Evolutionary conservation across 2,797 vertebrate species (phyloP).

Genomic region (Odontamblyopus rebecca): DNA sequence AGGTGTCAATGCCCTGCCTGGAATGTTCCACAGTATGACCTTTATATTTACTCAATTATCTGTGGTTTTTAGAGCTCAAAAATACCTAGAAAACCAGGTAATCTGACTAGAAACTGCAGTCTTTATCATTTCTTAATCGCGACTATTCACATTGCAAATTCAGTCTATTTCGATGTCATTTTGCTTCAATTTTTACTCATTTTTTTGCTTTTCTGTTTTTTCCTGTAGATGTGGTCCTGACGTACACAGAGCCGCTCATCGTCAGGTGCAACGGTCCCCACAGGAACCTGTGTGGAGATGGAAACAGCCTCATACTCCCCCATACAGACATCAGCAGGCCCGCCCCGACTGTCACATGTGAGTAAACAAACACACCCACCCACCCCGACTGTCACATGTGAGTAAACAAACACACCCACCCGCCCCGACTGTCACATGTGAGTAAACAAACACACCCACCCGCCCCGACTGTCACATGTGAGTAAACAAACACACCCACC

Average conservation of each 20-base stretch:
- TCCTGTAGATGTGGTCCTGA: constrained; percentile 62
- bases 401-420: neutral
- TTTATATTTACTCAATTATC: too few relatives aligned
- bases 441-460: neutral
- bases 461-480: too few relatives aligned
- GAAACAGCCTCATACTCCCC: constrained; percentile 59
- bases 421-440: too few relatives aligned
- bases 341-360: constrained; percentile 66
- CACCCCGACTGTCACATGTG: neutral
- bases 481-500: neutral
- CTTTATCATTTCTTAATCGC: neutral
- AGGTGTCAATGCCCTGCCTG: too few relatives aligned
- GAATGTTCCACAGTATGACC: too few relatives aligned
- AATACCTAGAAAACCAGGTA: too few relatives aligned
- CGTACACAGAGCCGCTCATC: constrained; percentile 73
- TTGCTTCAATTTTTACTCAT: neutral
- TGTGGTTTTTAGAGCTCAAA: too few relatives aligned
- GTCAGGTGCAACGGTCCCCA: constrained; percentile 65
- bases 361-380: constrained; percentile 43
- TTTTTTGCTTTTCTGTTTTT: constrained; percentile 13
- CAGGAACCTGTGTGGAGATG: constrained; percentile 37
- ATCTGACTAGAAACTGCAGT: too few relatives aligned
- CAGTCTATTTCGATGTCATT: too few relatives aligned
- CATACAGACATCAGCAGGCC: constrained; percentile 53
- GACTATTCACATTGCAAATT: neutral